Conservation (phyloP, 1,140 invertebrate genomes). For the Leptestheria dahalacensis region DNA sequence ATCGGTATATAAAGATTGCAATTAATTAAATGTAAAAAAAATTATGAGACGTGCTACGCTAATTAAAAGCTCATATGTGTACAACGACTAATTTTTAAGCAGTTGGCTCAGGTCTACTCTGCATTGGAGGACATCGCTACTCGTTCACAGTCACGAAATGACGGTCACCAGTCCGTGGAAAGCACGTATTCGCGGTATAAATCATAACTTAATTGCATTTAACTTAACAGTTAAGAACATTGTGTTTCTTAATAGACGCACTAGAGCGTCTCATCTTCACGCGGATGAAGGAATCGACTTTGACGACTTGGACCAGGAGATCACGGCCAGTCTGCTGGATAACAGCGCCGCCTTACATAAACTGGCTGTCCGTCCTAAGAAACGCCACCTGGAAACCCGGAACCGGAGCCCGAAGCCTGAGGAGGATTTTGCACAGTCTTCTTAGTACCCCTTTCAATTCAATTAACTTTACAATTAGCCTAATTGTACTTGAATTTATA, state of each 20-base stretch:
- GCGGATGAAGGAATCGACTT: not conserved
- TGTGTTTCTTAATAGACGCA: not conserved
- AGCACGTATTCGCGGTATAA: not conserved
- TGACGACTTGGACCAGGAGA: not conserved
- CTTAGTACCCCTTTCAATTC: too few species aligned
- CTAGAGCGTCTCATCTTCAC: not conserved
- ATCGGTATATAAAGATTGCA: too few species aligned
- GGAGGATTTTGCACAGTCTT: too few species aligned
- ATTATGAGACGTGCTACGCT: too few species aligned
- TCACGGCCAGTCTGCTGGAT: slow-evolving; percentile 40
- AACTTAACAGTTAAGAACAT: not conserved
- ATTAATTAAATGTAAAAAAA: too few species aligned
- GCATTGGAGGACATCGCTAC: not conserved
- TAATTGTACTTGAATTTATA: slow-evolving; percentile 10
- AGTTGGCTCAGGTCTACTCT: not conserved
- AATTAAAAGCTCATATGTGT: not conserved
- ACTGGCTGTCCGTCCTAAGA: slow-evolving; percentile 50
- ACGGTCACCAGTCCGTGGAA: not conserved
- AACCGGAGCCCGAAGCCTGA: slow-evolving; percentile 21
- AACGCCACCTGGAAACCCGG: slow-evolving; percentile 34
- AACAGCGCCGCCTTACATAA: slow-evolving; percentile 56
- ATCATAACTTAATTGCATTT: not conserved
- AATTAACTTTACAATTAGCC: too few species aligned
- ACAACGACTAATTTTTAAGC: too few species aligned
- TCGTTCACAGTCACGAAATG: not conserved